A percentile compares a stretch with the other conserved stretches of the same genome.
Evolutionary conservation across 2,113 vertebrate genomes (phyloP).

Genomic region (Opisthocomus hoazin): DNA sequence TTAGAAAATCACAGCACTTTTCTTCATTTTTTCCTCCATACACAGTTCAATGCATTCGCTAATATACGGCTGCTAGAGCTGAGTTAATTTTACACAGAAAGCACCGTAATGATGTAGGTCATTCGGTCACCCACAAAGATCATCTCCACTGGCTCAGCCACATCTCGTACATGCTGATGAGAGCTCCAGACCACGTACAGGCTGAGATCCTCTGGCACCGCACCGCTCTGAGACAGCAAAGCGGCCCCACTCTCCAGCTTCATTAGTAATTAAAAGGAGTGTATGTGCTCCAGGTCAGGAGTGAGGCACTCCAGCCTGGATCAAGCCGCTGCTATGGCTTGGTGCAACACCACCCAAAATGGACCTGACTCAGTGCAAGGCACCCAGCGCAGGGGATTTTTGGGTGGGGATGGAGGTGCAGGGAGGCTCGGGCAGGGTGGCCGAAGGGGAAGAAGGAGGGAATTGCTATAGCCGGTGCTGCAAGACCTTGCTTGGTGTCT

Average conservation of each 20-base stretch:
- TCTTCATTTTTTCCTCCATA: not conserved
- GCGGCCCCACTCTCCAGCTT: not conserved
- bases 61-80: not conserved
- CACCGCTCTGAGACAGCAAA: not conserved
- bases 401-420: not conserved
- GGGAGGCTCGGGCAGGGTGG: accelerated
- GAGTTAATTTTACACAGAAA: not conserved
- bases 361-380: not conserved
- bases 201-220: not conserved
- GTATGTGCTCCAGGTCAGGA: not conserved
- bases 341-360: not conserved
- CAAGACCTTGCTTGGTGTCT: not conserved
- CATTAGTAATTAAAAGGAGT: not conserved
- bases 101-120: not conserved
- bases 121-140: not conserved
- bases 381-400: accelerated
- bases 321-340: accelerated
- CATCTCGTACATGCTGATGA: not conserved
- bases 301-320: not conserved
- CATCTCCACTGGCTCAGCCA: not conserved
- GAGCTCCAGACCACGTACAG: not conserved
- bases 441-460: not conserved
- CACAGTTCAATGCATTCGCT: not conserved
- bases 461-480: not conserved
- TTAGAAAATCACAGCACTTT: not conserved